Evolutionary conservation across 2,113 vertebrate species (phyloP).

Genomic region (Terrapene triunguis): DNA sequence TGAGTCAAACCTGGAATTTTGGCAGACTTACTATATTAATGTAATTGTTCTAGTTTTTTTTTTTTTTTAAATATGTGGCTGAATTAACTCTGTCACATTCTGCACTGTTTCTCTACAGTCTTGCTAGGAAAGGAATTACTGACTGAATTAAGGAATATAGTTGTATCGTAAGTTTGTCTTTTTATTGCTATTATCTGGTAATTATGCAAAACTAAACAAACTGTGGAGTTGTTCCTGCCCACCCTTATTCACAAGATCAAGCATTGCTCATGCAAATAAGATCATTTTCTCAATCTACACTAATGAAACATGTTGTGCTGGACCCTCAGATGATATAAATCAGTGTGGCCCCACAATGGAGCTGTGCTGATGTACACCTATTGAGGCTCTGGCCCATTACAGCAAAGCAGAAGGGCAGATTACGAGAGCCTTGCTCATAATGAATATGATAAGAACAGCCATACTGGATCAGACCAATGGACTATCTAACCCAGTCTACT

Average conservation of each 20-base stretch:
- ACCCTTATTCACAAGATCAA: not conserved
- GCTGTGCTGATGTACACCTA: too few relatives aligned
- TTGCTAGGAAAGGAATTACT: not conserved
- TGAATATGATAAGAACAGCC: too few relatives aligned
- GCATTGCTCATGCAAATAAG: not conserved
- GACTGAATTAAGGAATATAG: not conserved
- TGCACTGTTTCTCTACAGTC: not conserved
- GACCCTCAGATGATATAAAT: not conserved
- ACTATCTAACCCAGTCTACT: too few relatives aligned
- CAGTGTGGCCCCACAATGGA: not conserved
- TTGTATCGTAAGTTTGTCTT: not conserved
- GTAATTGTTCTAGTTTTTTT: not conserved
- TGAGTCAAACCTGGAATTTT: not conserved
- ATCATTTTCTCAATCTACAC: accelerated
- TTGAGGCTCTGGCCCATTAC: too few relatives aligned
- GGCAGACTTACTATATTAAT: not conserved
- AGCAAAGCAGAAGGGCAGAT: not conserved
- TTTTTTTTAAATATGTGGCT: not conserved
- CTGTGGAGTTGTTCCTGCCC: accelerated
- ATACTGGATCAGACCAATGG: too few relatives aligned
- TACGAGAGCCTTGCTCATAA: not conserved
- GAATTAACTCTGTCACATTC: not conserved
- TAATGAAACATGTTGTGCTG: not conserved
- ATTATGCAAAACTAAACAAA: not conserved
- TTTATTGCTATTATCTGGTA: not conserved